Conservation (phyloP, 2,797 vertebrate species). For the Onychomys leucogaster region DNA sequence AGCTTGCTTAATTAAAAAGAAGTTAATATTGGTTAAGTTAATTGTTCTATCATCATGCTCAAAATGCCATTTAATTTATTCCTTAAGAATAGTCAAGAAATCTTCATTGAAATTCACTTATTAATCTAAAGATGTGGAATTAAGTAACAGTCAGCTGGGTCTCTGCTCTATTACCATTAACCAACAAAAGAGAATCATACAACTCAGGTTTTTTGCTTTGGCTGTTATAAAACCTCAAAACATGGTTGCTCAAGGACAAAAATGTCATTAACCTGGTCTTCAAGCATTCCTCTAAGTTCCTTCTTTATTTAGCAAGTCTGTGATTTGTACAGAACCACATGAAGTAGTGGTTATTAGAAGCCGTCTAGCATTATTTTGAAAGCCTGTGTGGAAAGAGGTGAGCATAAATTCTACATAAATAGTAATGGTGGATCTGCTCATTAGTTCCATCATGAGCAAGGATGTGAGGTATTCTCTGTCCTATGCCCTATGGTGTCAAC, state of each 20-base stretch:
- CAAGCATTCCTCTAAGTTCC: neutral
- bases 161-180: neutral
- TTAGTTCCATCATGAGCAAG: neutral
- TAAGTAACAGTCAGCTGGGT: neutral
- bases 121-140: conserved; percentile 10
- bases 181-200: neutral
- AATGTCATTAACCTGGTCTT: neutral
- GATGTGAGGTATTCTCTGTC: neutral
- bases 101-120: neutral
- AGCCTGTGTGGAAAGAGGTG: neutral
- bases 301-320: neutral
- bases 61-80: conserved; percentile 25
- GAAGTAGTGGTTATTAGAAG: neutral
- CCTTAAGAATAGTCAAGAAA: neutral
- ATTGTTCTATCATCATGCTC: neutral
- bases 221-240: conserved; percentile 12
- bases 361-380: neutral
- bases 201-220: neutral
- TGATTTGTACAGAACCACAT: neutral
- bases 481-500: neutral
- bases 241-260: neutral
- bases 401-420: neutral
- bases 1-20: conserved; percentile 38
- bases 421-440: neutral
- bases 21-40: neutral